Conservation (phyloP, 2,888 invertebrate species). For the Polymixis lichenea region DNA sequence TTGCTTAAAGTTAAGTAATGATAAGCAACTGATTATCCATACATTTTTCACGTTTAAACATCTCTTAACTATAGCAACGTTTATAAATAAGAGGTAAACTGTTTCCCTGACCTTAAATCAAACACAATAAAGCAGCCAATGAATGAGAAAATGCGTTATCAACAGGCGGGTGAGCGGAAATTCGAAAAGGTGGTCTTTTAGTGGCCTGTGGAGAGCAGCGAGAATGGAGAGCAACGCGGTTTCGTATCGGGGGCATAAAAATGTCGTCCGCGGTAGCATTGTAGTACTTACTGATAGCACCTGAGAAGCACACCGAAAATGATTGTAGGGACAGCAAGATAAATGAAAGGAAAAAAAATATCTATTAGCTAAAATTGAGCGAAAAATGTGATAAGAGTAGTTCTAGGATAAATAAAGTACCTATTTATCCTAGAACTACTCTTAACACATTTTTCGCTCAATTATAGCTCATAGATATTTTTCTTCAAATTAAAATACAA, state of each 20-base stretch:
- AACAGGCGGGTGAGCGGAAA: conserved; percentile 77
- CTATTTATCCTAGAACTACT: too few species aligned
- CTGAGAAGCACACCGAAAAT: conserved; percentile 65
- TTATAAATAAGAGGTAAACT: too few species aligned
- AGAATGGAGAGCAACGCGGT: conserved; percentile 73
- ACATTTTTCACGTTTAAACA: too few species aligned
- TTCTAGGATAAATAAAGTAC: too few species aligned
- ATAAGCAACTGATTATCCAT: too few species aligned
- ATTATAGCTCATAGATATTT: too few species aligned
- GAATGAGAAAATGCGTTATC: conserved; percentile 73
- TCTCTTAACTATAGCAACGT: too few species aligned
- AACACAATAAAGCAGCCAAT: conserved; percentile 71
- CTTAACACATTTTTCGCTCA: too few species aligned
- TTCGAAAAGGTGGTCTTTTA: conserved; percentile 78
- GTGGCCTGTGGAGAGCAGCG: conserved; percentile 40
- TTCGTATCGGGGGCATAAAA: conserved; percentile 77
- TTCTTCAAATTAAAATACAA: too few species aligned
- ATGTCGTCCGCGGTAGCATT: conserved; percentile 75
- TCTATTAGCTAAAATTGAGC: too few species aligned
- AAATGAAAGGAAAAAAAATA: neutral
- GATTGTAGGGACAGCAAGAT: conserved; percentile 61
- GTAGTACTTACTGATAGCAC: conserved; percentile 73
- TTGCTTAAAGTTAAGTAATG: too few species aligned
- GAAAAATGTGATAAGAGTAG: too few species aligned
- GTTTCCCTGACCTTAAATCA: conserved; percentile 47